Percentiles rank a stretch among this genome's conserved stretches.
These are phyloP conservation scores for Stictonetta naevosa DNA, from an alignment of 2,113 vertebrate species.

Conservation along the genomic window DNA sequence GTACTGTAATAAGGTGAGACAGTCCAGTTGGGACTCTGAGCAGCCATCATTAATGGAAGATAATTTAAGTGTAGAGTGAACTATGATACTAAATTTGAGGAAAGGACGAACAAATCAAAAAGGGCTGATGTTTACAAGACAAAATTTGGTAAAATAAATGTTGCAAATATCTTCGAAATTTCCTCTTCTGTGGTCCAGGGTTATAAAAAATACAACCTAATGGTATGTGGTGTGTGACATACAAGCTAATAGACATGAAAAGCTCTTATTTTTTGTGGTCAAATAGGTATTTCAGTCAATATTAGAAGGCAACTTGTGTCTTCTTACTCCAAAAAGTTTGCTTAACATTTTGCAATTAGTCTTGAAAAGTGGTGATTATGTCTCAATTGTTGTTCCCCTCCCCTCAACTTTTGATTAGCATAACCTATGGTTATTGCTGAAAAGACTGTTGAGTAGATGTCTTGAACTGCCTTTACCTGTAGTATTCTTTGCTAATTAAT, in stretches of 20 bases:
- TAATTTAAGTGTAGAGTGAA: neutral
- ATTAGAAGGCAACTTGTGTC: neutral
- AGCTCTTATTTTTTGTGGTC: neutral
- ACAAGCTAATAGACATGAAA: neutral
- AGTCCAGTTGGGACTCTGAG: neutral
- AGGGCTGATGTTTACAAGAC: neutral
- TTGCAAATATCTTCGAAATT: neutral
- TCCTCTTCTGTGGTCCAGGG: neutral
- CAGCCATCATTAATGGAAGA: neutral
- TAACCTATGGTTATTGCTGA: neutral
- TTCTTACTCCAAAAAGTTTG: neutral
- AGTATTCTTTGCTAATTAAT: neutral
- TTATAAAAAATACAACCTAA: neutral
- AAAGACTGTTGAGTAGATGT: neutral
- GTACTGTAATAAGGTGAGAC: neutral
- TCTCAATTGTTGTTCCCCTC: neutral
- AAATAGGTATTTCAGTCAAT: neutral
- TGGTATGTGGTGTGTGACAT: neutral
- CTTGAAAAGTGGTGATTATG: neutral
- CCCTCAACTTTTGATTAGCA: neutral
- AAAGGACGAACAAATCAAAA: neutral
- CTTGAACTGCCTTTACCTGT: neutral
- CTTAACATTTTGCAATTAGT: neutral
- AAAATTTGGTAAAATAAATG: neutral
- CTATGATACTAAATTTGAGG: neutral